These are phyloP conservation scores for Neolamprologus caudopunctatus DNA, from an alignment of 2,113 vertebrate genomes.

Conservation along the genomic window DNA sequence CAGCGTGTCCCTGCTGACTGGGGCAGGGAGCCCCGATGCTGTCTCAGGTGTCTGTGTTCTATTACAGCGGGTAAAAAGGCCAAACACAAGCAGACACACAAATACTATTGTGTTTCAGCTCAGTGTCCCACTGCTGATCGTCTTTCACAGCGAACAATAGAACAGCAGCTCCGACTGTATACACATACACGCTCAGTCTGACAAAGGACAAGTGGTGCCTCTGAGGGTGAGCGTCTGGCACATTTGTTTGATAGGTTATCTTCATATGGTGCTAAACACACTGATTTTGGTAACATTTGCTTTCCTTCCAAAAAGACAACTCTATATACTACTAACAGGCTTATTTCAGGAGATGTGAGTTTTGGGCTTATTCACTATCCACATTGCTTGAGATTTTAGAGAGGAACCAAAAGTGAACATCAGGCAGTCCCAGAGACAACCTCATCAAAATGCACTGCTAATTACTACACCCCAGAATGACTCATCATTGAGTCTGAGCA, in stretches of 20 bases:
- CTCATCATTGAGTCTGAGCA: not conserved
- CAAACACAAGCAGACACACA: not conserved
- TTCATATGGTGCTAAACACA: not conserved
- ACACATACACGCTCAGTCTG: not conserved
- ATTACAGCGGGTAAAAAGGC: slow-evolving; percentile 35
- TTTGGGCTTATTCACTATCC: not conserved
- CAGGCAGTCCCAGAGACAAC: not conserved
- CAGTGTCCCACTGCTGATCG: not conserved
- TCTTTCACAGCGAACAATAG: slow-evolving; percentile 16
- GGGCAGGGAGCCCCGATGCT: not conserved
- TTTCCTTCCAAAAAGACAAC: slow-evolving; percentile 2
- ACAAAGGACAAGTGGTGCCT: not conserved
- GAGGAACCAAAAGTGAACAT: not conserved
- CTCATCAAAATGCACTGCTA: not conserved
- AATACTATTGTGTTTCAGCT: slow-evolving; percentile 28
- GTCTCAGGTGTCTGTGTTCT: slow-evolving; percentile 38
- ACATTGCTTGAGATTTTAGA: not conserved
- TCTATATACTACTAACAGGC: not conserved
- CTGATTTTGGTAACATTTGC: not conserved
- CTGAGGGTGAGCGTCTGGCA: not conserved
- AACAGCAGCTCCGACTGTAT: not conserved
- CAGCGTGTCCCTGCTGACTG: not conserved
- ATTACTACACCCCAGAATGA: slow-evolving; percentile 9
- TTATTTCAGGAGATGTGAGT: slow-evolving; percentile 1
- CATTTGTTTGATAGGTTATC: not conserved